Evolutionary conservation across 2,888 invertebrate genomes (phyloP), one percentile per base, ranked within the genome.

Genomic region (Tenthredo mesomela): DNA sequence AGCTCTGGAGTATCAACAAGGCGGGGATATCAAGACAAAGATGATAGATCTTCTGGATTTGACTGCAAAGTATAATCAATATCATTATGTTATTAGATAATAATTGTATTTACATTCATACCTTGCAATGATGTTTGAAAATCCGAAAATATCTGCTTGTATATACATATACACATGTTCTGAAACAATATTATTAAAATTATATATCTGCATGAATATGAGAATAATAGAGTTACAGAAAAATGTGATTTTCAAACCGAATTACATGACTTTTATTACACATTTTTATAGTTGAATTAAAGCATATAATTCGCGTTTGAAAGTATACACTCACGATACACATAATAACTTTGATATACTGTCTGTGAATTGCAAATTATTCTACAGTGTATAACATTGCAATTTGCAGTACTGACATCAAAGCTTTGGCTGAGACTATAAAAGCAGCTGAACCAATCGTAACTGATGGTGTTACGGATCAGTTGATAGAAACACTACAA

Each of bases 31-130:
- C 10, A 95, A 95, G 89, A 95, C 95, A 65, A 95, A 95, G 90
- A 95, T 95, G 84, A 95, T 96, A 73, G 96, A 96, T 91, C 94
- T 96, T 0, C 92, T 96, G 84, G 95, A 96, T 87, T 93, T 96
- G 77, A 94, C 95, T 86, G 90, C 93, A 86, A 95, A 95, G 96
- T 96, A 93, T 29, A 94, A 94, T 92, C 75, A 58, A 83, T 82
- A 25, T 82, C 54, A 29, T 18, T 70, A 15, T 86, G 58, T 50
- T 43, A 67, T 54, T 70, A 84, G 86, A 77, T 47, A 21, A 65
- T 37, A 37, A 6, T 21, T 65, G 7, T 75, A 9, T n/a, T 54
- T 25, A 78, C 58, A 70, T 50, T 47, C 25, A 7, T 80, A 50
- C 12, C 29, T 75, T 1, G 47, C 47, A 85, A 80, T 85, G n/a